These are phyloP conservation scores for Phalera bucephala DNA, from an alignment of 2,888 invertebrate genomes.

Conservation along the genomic window DNA sequence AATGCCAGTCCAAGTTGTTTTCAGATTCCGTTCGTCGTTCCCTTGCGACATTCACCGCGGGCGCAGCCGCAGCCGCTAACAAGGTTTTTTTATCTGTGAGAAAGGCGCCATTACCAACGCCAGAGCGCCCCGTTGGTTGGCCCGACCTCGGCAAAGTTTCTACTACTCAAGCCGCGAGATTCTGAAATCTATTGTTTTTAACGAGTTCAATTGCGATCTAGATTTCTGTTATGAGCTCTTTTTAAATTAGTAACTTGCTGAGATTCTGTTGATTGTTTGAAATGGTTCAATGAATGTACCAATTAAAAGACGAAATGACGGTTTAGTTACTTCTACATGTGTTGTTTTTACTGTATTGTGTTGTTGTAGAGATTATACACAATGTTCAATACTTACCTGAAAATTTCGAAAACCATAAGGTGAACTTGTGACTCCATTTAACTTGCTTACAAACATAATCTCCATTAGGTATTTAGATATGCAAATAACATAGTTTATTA, in stretches of 20 bases:
- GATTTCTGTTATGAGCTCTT: slow-evolving; percentile 22
- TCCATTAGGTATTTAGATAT: too few species aligned
- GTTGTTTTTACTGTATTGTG: too few species aligned
- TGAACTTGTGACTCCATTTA: too few species aligned
- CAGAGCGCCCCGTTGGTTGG: slow-evolving; percentile 29
- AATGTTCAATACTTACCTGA: too few species aligned
- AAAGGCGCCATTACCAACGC: slow-evolving; percentile 50
- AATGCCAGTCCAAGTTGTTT: slow-evolving; percentile 18
- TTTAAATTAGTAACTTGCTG: too few species aligned
- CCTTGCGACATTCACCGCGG: slow-evolving; percentile 29
- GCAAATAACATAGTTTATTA: too few species aligned
- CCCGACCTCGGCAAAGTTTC: slow-evolving; percentile 40
- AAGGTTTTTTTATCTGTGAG: slow-evolving; percentile 56
- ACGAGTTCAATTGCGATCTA: slow-evolving; percentile 31
- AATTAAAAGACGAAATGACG: neutral
- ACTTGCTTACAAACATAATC: too few species aligned
- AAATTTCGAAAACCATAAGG: too few species aligned
- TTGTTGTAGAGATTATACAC: too few species aligned
- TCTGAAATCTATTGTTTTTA: slow-evolving; percentile 38
- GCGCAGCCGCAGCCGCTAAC: slow-evolving; percentile 33
- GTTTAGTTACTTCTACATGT: too few species aligned
- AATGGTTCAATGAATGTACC: neutral
- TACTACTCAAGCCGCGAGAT: slow-evolving; percentile 31
- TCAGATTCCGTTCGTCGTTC: slow-evolving; percentile 30
- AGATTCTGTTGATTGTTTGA: slow-evolving; percentile 18